These are phyloP conservation scores for Petrocephalus sullivani DNA, from an alignment of 2,797 vertebrate species.

Conservation along the genomic window DNA sequence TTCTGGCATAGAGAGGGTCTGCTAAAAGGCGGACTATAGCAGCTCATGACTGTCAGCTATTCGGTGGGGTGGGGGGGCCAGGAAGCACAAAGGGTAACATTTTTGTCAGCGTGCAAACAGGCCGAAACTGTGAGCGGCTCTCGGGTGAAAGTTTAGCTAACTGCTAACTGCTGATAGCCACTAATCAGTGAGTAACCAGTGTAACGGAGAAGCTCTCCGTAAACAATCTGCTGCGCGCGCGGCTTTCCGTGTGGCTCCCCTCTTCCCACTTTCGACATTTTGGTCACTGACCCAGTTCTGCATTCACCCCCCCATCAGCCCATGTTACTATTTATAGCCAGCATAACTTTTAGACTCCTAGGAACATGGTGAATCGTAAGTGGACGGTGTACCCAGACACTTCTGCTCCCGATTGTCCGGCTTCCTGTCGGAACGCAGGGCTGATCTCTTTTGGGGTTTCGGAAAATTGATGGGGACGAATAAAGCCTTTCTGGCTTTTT, in stretches of 20 bases:
- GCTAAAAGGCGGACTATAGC: slow-evolving; percentile 21
- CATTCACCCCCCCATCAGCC: neutral
- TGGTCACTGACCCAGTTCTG: neutral
- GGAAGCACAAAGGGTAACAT: neutral
- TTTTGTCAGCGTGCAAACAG: neutral
- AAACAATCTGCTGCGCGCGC: neutral
- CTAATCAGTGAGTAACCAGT: neutral
- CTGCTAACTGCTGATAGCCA: neutral
- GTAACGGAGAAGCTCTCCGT: neutral
- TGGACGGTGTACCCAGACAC: neutral
- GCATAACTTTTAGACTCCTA: neutral
- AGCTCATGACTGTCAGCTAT: slow-evolving; percentile 27
- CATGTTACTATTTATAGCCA: neutral
- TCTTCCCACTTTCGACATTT: neutral
- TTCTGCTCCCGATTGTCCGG: neutral
- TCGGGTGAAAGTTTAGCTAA: neutral
- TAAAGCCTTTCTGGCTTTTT: neutral
- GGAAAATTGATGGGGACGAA: neutral
- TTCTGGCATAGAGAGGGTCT: slow-evolving; percentile 39
- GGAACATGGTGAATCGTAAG: neutral
- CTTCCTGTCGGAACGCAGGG: neutral
- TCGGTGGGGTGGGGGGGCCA: neutral
- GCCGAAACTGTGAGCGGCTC: neutral
- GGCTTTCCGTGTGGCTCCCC: neutral
- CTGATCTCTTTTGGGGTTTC: neutral